Percentiles rank a stretch among this genome's conserved stretches.
phyloP scores from a whole-genome alignment of 2,113 vertebrate species.

The Crotalus horridus region DNA sequence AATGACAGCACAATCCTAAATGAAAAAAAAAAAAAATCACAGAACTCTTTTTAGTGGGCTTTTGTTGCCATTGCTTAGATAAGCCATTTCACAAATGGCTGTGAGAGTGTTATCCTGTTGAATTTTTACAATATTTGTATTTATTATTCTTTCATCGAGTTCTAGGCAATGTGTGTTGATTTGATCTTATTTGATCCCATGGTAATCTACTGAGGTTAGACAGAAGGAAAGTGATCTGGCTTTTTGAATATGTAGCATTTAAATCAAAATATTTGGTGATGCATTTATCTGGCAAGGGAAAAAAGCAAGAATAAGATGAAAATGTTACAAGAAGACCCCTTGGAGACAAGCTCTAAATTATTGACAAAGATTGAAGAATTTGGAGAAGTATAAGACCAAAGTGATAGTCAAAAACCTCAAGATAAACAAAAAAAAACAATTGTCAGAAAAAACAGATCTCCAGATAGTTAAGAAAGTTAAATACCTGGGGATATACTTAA shows the following conservation, averaged over 20 bases:
- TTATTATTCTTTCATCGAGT: not conserved
- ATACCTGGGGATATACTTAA: too few relatives aligned
- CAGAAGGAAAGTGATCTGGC: not conserved
- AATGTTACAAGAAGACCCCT: too few relatives aligned
- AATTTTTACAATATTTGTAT: not conserved
- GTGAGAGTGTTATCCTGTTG: not conserved
- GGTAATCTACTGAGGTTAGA: not conserved
- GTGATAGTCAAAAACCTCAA: too few relatives aligned
- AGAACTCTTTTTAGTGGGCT: not conserved
- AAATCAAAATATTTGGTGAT: not conserved
- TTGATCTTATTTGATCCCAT: not conserved
- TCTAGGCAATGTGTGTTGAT: not conserved
- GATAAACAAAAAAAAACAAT: too few relatives aligned
- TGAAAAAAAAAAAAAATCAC: not conserved
- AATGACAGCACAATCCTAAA: not conserved
- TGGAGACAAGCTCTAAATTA: too few relatives aligned
- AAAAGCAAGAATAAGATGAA: too few relatives aligned
- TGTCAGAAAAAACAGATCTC: too few relatives aligned
- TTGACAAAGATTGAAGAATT: too few relatives aligned
- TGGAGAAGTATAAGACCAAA: too few relatives aligned
- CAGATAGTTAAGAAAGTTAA: too few relatives aligned
- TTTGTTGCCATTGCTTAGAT: constrained; percentile 18
- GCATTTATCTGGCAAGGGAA: too few relatives aligned
- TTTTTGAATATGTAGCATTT: not conserved
- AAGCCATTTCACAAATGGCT: not conserved